Base-by-base conservation (phyloP, 2,888 invertebrate genomes). In the Hirtodrosophila duncani region DNA sequence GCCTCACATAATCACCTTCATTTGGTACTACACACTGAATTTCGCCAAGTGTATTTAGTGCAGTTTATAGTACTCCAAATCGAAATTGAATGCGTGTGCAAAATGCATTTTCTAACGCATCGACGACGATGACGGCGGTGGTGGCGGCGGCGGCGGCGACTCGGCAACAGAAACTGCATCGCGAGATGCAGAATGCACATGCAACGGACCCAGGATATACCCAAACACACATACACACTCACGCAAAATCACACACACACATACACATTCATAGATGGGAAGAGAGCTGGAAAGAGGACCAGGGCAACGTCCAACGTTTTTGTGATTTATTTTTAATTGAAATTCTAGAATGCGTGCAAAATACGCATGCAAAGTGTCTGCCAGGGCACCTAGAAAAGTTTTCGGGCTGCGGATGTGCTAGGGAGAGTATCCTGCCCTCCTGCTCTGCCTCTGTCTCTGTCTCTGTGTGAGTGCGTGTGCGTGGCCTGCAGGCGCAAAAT, bases 291-390 rank as follows among this genome's bases (percentile, higher is more conserved):
- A 26, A 10, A 31, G 34, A 44, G 63, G 44, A 42, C 23, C 27
- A 13, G n/a, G n/a, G 24, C 36, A 56, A 60, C 64, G 63, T 64
- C 59, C 67, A 82, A 82, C 82, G 79, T 81, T 84, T 75, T 83
- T 85, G 85, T 85, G 85, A 85, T 85, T 85, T 85, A 85, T 85
- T 85, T 85, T 85, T 85, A 85, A 85, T 85, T 85, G 85, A 85
- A 85, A 85, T 85, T 85, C 85, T 84, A 85, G 84, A 84, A 84
- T 84, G 84, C 85, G 84, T 83, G 81, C 83, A 82, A 85, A 78
- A 82, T 82, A 77, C 82, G 77, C 81, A 81, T 80, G 74, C 77
- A 80, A 82, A 80, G 74, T 77, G 79, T 82, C 80, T 81, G 63
- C 53, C 50, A n/a, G 72, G 67, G 67, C 80, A 75, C 80, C 81